These are phyloP conservation scores for Pagetopsis macropterus DNA, from an alignment of 2,797 vertebrate genomes.

Conservation along the genomic window DNA sequence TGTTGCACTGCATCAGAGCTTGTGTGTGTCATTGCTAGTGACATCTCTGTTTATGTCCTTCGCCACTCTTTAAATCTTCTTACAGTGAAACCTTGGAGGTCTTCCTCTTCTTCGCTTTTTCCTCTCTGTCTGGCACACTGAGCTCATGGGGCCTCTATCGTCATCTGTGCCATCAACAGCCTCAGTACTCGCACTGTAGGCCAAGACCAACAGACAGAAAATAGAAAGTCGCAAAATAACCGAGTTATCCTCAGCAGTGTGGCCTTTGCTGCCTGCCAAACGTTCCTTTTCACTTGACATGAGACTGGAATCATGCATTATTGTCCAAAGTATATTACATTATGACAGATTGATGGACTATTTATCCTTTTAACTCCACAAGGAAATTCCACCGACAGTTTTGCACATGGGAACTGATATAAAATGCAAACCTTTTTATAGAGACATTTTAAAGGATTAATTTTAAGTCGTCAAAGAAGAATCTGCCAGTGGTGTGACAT, in stretches of 20 bases:
- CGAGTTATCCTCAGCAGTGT: conserved; percentile 60
- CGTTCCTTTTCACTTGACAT: conserved; percentile 64
- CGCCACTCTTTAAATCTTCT: conserved; percentile 50
- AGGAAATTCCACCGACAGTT: conserved; percentile 19
- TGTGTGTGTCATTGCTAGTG: conserved; percentile 20
- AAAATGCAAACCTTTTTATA: not conserved
- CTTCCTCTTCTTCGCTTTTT: conserved; percentile 21
- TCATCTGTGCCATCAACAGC: conserved; percentile 64
- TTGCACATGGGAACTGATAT: not conserved
- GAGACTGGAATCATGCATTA: conserved; percentile 56
- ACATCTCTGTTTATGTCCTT: conserved; percentile 41
- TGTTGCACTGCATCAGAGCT: conserved; percentile 20
- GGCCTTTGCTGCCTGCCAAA: conserved; percentile 56
- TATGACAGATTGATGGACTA: conserved; percentile 51
- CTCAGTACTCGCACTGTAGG: conserved; percentile 51
- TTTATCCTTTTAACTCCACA: conserved; percentile 49
- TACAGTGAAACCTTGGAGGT: conserved; percentile 43
- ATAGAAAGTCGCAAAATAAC: conserved; percentile 74
- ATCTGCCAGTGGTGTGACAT: not conserved
- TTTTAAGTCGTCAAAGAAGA: not conserved
- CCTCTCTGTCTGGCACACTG: conserved; percentile 17
- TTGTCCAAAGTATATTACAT: conserved; percentile 41
- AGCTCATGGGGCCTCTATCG: conserved; percentile 41
- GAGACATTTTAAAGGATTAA: not conserved
- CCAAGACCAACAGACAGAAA: conserved; percentile 79